Evolutionary conservation across 2,797 vertebrate genomes (phyloP).

Genomic region (Sebastes melanostomus): DNA sequence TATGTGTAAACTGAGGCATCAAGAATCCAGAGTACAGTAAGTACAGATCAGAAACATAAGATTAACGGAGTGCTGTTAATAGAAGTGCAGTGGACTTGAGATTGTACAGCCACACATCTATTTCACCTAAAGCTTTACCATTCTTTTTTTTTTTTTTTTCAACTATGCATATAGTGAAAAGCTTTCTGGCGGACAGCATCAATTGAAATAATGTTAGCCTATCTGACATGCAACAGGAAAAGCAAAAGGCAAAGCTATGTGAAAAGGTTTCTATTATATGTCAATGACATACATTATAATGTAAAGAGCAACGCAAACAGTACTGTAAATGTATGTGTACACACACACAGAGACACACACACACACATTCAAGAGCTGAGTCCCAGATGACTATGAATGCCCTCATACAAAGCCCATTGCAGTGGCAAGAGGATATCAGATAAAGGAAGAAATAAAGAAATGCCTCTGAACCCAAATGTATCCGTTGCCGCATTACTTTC

Average conservation of each 20-base stretch:
- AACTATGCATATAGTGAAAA: conserved; percentile 22
- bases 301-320: conserved; percentile 30
- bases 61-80: conserved; percentile 4
- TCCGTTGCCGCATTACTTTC: conserved; percentile 20
- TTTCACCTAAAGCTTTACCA: conserved; percentile 4
- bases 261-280: conserved; percentile 46
- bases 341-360: conserved; percentile 22
- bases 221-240: conserved; percentile 53
- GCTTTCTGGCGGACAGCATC: conserved; percentile 19
- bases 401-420: conserved; percentile 44
- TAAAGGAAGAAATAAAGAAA: conserved; percentile 53
- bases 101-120: neutral
- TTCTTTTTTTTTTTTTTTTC: neutral
- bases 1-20: conserved; percentile 15
- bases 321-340: neutral
- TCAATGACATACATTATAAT: conserved; percentile 49
- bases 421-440: conserved; percentile 35
- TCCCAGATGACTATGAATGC: conserved; percentile 28
- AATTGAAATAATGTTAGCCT: conserved; percentile 41
- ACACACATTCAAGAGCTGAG: conserved; percentile 6
- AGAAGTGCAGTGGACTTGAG: neutral
- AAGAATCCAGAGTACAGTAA: neutral
- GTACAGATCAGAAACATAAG: conserved; percentile 10
- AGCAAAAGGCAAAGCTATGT: conserved; percentile 52
- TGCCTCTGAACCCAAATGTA: conserved; percentile 32